These are phyloP conservation scores for Belonocnema kinseyi DNA, from an alignment of 1,140 invertebrate species.

Conservation along the genomic window DNA sequence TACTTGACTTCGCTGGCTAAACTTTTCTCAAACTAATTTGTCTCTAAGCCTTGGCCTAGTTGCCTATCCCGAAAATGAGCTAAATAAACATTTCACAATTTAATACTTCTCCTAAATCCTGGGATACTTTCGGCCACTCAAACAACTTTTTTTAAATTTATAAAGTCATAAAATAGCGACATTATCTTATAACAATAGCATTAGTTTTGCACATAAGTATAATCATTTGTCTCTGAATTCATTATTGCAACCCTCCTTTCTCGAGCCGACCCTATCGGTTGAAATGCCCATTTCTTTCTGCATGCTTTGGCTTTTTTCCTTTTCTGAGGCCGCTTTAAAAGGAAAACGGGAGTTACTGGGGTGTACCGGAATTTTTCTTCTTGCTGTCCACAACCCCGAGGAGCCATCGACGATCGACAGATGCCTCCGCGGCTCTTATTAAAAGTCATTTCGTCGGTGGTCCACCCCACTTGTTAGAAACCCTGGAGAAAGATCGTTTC, in stretches of 20 bases:
- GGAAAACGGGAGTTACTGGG: neutral
- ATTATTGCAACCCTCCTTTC: slow-evolving; percentile 17
- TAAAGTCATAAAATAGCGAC: neutral
- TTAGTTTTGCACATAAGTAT: slow-evolving; percentile 15
- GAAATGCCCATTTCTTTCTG: neutral
- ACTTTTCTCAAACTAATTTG: neutral
- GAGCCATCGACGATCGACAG: slow-evolving; percentile 54
- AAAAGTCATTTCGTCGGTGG: slow-evolving; percentile 59
- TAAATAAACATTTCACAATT: too few relatives aligned
- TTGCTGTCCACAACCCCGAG: slow-evolving; percentile 37
- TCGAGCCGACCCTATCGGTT: slow-evolving; percentile 6
- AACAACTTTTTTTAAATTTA: neutral
- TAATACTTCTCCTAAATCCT: too few relatives aligned
- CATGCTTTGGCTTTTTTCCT: neutral
- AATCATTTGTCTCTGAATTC: slow-evolving; percentile 29
- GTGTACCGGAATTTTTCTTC: slow-evolving; percentile 41
- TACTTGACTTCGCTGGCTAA: too few relatives aligned
- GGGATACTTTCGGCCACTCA: neutral
- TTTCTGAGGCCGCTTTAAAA: neutral
- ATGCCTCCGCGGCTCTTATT: slow-evolving; percentile 58
- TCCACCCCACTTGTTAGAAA: slow-evolving; percentile 53
- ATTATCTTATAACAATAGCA: slow-evolving; percentile 15
- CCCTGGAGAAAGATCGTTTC: slow-evolving; percentile 56
- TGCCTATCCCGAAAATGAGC: too few relatives aligned
- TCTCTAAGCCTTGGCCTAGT: neutral